These are phyloP conservation scores for Lasioglossum marginatum DNA, from an alignment of 2,888 invertebrate genomes.

Conservation along the genomic window DNA sequence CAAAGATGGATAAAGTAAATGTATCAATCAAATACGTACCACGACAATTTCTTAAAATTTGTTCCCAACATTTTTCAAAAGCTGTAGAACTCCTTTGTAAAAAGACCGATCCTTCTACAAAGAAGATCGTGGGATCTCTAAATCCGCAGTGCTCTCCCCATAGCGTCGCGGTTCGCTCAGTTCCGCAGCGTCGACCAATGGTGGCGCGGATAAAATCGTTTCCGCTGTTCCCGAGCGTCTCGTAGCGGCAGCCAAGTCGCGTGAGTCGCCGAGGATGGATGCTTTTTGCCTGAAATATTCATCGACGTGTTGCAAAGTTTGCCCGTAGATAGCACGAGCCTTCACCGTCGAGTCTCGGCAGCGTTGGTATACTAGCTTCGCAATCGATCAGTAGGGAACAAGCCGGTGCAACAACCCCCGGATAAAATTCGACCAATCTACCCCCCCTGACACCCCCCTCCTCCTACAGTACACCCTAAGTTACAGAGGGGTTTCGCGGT, in stretches of 20 bases:
- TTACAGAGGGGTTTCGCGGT: neutral
- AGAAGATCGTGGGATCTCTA: neutral
- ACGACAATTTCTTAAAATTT: neutral
- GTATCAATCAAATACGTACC: neutral
- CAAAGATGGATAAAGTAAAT: too few species aligned
- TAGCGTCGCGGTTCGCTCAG: neutral
- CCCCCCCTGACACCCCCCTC: neutral
- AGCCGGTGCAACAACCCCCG: neutral
- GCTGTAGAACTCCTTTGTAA: neutral
- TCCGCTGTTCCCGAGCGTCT: neutral
- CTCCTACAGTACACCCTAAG: neutral
- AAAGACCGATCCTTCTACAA: neutral
- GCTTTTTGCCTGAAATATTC: constrained; percentile 9
- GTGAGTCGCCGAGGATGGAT: neutral
- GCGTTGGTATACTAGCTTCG: neutral
- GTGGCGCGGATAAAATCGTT: neutral
- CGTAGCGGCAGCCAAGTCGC: neutral
- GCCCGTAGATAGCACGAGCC: neutral
- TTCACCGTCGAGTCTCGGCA: neutral
- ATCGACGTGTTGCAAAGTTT: constrained; percentile 6
- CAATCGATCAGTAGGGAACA: constrained; percentile 19
- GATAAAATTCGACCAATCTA: neutral
- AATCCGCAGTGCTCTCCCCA: neutral
- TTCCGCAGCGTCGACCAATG: neutral
- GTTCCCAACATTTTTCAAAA: neutral